Evolutionary conservation across 2,888 invertebrate species (phyloP), one percentile per base, ranked within the genome.

Genomic region (Bimastos eiseni): DNA sequence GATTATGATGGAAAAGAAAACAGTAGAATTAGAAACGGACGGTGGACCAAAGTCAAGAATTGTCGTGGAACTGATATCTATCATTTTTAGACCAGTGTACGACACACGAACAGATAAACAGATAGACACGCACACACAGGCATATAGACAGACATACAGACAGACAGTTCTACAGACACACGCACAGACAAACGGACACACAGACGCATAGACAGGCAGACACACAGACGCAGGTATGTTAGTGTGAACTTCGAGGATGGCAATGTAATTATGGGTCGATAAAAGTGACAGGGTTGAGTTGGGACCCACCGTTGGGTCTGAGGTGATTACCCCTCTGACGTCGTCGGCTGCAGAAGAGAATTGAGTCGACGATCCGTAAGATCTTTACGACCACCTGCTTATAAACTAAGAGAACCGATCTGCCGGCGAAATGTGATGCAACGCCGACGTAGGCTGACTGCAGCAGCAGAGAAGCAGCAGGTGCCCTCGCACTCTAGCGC

Each of bases 321-420:
- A 70, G 30, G n/a, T n/a, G 6, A 70, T 49, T 49, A 49, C 49
- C 21, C 49, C 2, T 17, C 49, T 49, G 15, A 44, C 49, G 6
- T 19, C 49, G 3, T 19, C 21, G 49, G 49, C 21, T 17, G 30
- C 11, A 5, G n/a, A 1, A 70, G n/a, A n/a, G 30, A 70, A n/a
- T 70, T 70, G 70, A 70, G 4, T 0, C 30, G 70, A 5, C n/a
- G 70, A 70, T 70, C 70, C 70, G 70, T 70, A 70, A 70, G 70
- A 70, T n/a, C n/a, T 70, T 70, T 70, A 70, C 70, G 70, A 70
- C 70, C 70, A 70, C 70, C 70, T 70, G 70, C n/a, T 70, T 70
- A 70, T n/a, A n/a, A 1, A n/a, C 30, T 70, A 70, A 11, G 70
- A 70, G n/a, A 70, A n/a, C n/a, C 70, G n/a, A n/a, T n/a, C 30